A percentile compares a stretch with the other conserved stretches of the same genome.
Evolutionary conservation across 2,797 vertebrate species (phyloP).

Genomic region (Lagocephalus sceleratus): DNA sequence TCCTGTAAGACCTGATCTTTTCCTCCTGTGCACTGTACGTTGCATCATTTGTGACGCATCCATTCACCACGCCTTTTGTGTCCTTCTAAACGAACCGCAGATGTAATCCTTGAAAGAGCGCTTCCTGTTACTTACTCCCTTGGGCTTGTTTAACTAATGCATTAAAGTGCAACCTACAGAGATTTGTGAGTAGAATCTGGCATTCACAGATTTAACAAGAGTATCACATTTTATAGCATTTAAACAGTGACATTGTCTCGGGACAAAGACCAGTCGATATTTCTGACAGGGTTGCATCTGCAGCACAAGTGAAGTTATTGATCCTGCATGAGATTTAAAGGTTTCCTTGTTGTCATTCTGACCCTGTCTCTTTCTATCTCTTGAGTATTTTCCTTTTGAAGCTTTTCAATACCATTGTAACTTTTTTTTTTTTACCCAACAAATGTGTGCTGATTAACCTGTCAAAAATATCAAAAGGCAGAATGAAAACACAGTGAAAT

Average conservation of each 20-base stretch:
- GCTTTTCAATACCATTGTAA: background rate
- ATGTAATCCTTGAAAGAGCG: slow-evolving; percentile 42
- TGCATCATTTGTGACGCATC: slow-evolving; percentile 70
- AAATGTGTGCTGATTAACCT: background rate
- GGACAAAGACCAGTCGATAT: too few species aligned
- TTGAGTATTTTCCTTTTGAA: background rate
- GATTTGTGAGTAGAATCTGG: background rate
- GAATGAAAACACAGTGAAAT: slow-evolving; percentile 37
- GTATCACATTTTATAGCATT: background rate
- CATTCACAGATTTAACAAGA: background rate
- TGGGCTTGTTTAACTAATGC: slow-evolving; percentile 17
- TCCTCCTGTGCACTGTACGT: slow-evolving; percentile 59
- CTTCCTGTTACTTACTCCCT: slow-evolving; percentile 26
- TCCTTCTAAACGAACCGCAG: slow-evolving; percentile 56
- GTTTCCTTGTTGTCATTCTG: too few species aligned
- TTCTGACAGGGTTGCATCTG: background rate
- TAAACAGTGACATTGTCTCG: too few species aligned
- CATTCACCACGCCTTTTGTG: slow-evolving; percentile 58
- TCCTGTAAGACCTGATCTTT: slow-evolving; percentile 76
- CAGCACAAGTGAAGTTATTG: background rate
- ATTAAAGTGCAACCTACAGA: slow-evolving; percentile 11
- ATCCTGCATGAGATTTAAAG: background rate
- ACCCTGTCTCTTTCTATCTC: background rate
- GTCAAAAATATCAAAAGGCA: slow-evolving; percentile 43
- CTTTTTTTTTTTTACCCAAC: slow-evolving; percentile 5